Evolutionary conservation across 2,113 vertebrate genomes (phyloP).

Genomic region (Sinocyclocheilus rhinocerous): DNA sequence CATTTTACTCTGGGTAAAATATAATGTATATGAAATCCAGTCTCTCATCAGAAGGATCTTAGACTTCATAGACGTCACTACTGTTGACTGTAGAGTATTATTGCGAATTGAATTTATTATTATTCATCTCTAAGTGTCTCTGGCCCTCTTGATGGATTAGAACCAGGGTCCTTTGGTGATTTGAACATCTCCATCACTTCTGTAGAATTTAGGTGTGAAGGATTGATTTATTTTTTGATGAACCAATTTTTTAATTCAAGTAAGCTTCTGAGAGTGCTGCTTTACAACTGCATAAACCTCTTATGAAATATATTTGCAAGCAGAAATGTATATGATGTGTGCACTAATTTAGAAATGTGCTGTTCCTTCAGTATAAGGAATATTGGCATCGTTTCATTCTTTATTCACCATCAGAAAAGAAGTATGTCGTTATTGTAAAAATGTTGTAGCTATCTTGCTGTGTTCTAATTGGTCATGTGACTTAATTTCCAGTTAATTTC

Average conservation of each 20-base stretch:
- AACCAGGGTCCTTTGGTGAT: background rate
- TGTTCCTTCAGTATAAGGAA: background rate
- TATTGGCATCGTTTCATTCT: background rate
- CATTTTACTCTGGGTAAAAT: constrained; percentile 37
- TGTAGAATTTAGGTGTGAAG: background rate
- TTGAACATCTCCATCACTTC: constrained; percentile 14
- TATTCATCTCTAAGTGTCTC: constrained; percentile 11
- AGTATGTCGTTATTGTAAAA: background rate
- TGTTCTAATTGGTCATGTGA: background rate
- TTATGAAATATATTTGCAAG: constrained; percentile 6
- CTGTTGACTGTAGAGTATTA: background rate
- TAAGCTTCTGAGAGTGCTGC: constrained; percentile 2
- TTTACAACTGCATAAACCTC: constrained; percentile 17
- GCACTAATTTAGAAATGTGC: constrained; percentile 1
- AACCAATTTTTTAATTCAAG: background rate
- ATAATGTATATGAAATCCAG: background rate
- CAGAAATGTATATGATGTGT: background rate
- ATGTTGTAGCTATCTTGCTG: background rate
- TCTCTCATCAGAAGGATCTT: background rate
- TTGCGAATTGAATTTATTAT: background rate
- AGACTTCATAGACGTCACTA: background rate
- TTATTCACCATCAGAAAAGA: background rate
- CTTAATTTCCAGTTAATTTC: background rate
- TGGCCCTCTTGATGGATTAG: constrained; percentile 15
- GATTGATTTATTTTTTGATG: background rate